phyloP scores from a whole-genome alignment of 2,797 vertebrate species.

The Malurus splendens region DNA sequence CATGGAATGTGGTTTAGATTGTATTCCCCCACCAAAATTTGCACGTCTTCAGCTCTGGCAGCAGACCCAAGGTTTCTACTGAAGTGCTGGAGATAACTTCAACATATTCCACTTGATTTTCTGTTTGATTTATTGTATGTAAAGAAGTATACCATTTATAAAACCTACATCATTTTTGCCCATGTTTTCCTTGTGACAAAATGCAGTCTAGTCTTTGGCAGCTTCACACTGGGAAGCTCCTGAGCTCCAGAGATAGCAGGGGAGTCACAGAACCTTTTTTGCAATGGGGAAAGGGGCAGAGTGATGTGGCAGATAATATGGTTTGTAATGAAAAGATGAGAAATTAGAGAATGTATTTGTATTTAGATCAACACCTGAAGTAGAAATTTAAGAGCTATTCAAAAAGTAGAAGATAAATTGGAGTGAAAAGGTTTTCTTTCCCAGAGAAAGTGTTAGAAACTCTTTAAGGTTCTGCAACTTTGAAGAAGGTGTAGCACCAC shows the following conservation, averaged over 20 bases:
- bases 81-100: neutral
- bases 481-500: neutral
- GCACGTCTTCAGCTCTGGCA: neutral
- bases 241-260: neutral
- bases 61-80: neutral
- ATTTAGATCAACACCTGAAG: neutral
- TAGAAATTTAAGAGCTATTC: neutral
- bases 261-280: neutral
- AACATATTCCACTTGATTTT: neutral
- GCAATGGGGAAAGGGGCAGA: neutral
- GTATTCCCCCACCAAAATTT: rapidly evolving
- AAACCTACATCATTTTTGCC: neutral
- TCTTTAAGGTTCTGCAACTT: neutral
- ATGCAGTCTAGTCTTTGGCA: neutral
- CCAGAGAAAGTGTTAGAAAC: neutral
- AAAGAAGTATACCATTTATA: neutral
- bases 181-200: neutral
- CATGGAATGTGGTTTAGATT: neutral
- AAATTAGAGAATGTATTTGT: neutral
- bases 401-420: neutral
- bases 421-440: neutral
- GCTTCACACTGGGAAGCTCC: neutral
- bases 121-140: neutral
- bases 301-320: neutral
- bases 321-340: neutral